phyloP scores from a whole-genome alignment of 1,140 invertebrate genomes.

The Saccostrea cuccullata region DNA sequence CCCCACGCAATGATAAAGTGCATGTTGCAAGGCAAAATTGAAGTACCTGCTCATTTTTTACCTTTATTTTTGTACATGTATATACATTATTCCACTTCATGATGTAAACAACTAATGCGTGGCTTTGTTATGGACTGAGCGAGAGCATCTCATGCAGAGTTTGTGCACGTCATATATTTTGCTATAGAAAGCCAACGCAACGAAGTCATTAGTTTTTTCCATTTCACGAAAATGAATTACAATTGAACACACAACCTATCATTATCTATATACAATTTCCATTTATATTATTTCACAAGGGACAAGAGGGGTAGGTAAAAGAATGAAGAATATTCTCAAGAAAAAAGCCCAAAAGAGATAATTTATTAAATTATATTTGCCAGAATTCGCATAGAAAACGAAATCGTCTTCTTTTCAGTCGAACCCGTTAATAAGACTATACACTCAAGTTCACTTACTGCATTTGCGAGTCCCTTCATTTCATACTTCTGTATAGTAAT shows the following conservation, averaged over 20 bases:
- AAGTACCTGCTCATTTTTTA: constrained; percentile 20
- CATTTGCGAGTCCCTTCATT: background rate
- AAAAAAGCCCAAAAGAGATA: too few species aligned
- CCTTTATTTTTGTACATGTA: background rate
- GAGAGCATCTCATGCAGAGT: constrained; percentile 11
- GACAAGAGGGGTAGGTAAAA: too few species aligned
- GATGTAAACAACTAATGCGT: background rate
- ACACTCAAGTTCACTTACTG: background rate
- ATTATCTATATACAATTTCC: too few species aligned
- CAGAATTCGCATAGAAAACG: too few species aligned
- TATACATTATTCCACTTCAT: background rate
- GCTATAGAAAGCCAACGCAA: background rate
- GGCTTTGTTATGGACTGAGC: background rate
- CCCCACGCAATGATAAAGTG: constrained; percentile 25
- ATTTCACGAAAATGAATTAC: background rate
- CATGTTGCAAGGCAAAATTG: background rate
- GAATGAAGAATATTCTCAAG: too few species aligned
- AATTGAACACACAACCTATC: too few species aligned
- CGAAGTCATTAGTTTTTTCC: constrained; percentile 14
- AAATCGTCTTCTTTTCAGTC: too few species aligned
- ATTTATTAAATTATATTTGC: too few species aligned
- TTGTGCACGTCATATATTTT: background rate
- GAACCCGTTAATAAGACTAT: background rate
- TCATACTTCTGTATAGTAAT: background rate
- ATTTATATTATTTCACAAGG: too few species aligned